Evolutionary conservation across 1,140 invertebrate species (phyloP).

Genomic region (Venturia canescens): DNA sequence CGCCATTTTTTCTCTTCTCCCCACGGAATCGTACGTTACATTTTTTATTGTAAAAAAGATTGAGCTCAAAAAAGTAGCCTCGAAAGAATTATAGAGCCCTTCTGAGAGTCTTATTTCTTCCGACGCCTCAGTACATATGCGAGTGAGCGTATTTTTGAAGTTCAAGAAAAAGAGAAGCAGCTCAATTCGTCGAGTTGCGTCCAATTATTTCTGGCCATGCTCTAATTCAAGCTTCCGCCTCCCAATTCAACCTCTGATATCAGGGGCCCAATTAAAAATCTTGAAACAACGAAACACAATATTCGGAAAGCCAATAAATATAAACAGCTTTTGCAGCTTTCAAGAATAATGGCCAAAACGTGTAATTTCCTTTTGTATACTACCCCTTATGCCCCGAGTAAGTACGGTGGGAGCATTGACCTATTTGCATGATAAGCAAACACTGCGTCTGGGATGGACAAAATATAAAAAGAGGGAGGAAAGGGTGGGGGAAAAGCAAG

Average conservation of each 20-base stretch:
- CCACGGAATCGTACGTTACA: slow-evolving; percentile 54
- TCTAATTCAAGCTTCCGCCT: too few relatives aligned
- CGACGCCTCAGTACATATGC: too few relatives aligned
- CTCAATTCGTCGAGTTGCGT: too few relatives aligned
- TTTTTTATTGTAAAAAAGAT: slow-evolving; percentile 63
- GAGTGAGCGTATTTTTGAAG: too few relatives aligned
- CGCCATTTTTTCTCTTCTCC: neutral
- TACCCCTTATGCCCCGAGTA: neutral
- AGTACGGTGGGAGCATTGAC: neutral
- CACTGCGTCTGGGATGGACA: neutral
- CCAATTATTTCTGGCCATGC: too few relatives aligned
- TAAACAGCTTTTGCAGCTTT: neutral
- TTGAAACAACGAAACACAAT: neutral
- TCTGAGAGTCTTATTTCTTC: too few relatives aligned
- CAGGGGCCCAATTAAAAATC: neutral
- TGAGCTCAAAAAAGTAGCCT: slow-evolving; percentile 30
- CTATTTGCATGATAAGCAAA: slow-evolving; percentile 31
- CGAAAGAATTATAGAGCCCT: neutral
- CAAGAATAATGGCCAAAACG: too few relatives aligned
- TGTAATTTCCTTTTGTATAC: neutral
- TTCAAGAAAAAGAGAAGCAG: too few relatives aligned
- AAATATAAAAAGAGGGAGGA: neutral
- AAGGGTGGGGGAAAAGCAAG: neutral
- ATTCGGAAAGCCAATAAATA: neutral
- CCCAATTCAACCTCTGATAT: too few relatives aligned